Conservation (phyloP, 2,113 vertebrate genomes). For the Notechis scutatus region DNA sequence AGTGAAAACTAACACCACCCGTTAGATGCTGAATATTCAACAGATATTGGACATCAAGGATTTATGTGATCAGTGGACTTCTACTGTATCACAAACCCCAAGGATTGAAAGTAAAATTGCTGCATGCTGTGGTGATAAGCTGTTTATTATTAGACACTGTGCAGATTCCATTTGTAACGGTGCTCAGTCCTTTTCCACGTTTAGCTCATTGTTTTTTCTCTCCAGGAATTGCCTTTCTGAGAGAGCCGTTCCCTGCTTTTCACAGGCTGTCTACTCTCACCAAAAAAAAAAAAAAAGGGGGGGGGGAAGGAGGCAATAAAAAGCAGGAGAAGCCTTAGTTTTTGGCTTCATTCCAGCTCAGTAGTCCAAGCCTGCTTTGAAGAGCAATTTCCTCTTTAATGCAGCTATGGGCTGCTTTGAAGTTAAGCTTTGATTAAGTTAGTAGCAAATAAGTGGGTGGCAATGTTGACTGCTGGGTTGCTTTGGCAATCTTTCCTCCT, state of each 20-base stretch:
- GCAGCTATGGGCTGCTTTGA: background rate
- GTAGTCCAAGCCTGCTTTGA: background rate
- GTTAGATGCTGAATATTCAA: background rate
- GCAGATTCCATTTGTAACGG: background rate
- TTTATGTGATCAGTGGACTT: background rate
- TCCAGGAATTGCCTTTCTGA: background rate
- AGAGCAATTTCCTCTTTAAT: background rate
- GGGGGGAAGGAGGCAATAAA: background rate
- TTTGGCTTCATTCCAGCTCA: constrained; percentile 4
- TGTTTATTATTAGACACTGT: background rate
- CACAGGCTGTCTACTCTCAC: background rate
- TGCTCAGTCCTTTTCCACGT: background rate
- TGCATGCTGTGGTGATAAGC: background rate
- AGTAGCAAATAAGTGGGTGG: background rate
- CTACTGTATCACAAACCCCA: background rate
- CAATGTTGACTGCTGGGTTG: background rate
- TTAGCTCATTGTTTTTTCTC: background rate
- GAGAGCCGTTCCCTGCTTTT: background rate
- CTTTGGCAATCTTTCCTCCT: background rate
- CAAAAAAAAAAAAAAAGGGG: background rate
- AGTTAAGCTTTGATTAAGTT: constrained; percentile 6
- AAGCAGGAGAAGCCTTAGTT: background rate
- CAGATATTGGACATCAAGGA: background rate
- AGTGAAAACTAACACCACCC: background rate
- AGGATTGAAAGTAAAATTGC: background rate